A percentile compares a stretch with the other conserved stretches of the same genome.
phyloP scores from a whole-genome alignment of 2,797 vertebrate species.

The Muraenolepis orangiensis region DNA sequence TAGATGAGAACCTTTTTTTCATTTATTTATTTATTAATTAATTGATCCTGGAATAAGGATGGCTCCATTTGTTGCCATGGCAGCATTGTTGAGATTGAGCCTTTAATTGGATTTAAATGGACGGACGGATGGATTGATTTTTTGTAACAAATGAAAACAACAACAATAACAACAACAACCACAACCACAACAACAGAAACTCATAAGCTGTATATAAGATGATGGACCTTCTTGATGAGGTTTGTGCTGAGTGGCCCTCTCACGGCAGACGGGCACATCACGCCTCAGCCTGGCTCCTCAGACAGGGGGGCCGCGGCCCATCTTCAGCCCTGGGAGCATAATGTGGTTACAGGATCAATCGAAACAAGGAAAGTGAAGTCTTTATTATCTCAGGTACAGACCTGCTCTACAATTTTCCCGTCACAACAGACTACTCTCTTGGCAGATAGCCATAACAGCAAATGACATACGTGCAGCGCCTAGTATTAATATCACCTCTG shows the following conservation, averaged over 20 bases:
- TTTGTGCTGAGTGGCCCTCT: constrained; percentile 47
- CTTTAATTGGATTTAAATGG: not conserved
- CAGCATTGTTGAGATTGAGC: not conserved
- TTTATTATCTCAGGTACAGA: constrained; percentile 5
- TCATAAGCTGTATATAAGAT: not conserved
- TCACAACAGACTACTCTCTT: not conserved
- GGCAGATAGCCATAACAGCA: not conserved
- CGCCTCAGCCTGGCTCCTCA: constrained; percentile 27
- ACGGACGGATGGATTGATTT: not conserved
- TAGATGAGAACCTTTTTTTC: constrained; percentile 55
- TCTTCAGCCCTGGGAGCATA: constrained; percentile 10
- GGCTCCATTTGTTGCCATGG: not conserved
- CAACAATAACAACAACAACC: no score
- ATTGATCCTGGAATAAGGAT: not conserved
- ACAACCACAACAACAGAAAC: no score
- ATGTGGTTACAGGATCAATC: constrained; percentile 1
- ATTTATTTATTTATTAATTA: not conserved
- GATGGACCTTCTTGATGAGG: constrained; percentile 44
- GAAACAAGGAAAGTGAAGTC: not conserved
- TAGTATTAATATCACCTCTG: not conserved
- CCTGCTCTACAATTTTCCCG: not conserved
- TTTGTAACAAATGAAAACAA: not conserved
- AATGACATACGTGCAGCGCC: not conserved
- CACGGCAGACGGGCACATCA: constrained; percentile 37
- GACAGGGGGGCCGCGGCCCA: not conserved